Base-by-base conservation (phyloP, 2,113 vertebrate genomes). In the Malurus alboscapulatus region DNA sequence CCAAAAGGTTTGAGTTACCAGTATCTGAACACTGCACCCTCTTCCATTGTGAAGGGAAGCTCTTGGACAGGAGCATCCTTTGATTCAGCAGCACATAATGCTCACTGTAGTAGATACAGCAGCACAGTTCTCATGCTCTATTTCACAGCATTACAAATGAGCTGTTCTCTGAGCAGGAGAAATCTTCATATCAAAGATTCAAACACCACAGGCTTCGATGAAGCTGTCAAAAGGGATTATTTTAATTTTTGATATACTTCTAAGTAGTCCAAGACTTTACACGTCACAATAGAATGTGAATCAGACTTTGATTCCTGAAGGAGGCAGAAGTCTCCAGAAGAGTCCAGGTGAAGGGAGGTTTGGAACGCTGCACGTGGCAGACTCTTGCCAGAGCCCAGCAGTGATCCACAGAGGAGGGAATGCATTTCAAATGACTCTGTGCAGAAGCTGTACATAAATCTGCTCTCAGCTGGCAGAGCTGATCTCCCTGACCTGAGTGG, bases 111-210 rank as follows among this genome's bases (percentile, higher is more conserved):
- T 66, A 76, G 0, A 69, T 10, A 50, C 26, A 68, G 87, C 58
- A 93, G 84, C 83, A 72, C 58, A 48, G 75, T 71, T 77, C 30
- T 74, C 89, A 92, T 19, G 84, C 94, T 94, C 93, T 95, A 55
- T 80, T 94, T 95, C 87, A 75, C 89, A 92, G 75, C 75, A 82
- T 83, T 77, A 83, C 78, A 89, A 92, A 94, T 59, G 48, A 91
- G 71, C 82, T 61, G 17, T 61, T 76, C 87, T 86, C 21, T 72
- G 80, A 90, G 92, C 48, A 67, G 55, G 17, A 89, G n/a, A 89
- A 96, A 67, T 55, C 73, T 85, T 95, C 72, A 40, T 80, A 86
- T 67, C 77, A 90, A 90, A 94, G 69, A 94, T 73, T 87, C 71
- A 93, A 92, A 68, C 62, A 71, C 66, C 47, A 94, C 47, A 59